These are phyloP conservation scores for Lophotriccus pileatus DNA, from an alignment of 2,797 vertebrate species.

Conservation along the genomic window DNA sequence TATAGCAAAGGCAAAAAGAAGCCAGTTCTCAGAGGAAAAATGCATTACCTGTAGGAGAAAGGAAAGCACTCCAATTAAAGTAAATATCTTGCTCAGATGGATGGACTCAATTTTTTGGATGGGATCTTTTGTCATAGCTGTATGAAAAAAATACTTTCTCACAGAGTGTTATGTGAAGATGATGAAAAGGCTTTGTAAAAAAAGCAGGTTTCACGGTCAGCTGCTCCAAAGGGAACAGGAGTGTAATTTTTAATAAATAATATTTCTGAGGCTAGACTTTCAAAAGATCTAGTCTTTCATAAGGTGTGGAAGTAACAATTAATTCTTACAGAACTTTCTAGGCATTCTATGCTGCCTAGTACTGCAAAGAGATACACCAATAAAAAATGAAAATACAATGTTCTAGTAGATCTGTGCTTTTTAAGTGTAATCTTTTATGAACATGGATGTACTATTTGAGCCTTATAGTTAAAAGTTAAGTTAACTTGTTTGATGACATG, in stretches of 20 bases:
- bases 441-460: accelerated
- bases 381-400: not conserved
- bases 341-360: not conserved
- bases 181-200: not conserved
- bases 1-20: not conserved
- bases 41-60: not conserved
- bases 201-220: not conserved
- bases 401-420: not conserved
- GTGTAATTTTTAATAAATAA: not conserved
- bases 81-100: not conserved
- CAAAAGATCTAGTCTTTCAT: not conserved
- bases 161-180: accelerated
- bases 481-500: not conserved
- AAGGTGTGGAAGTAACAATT: not conserved
- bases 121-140: not conserved
- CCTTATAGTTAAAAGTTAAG: not conserved
- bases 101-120: not conserved
- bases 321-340: not conserved
- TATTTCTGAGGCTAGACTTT: not conserved
- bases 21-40: not conserved
- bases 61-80: not conserved
- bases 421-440: not conserved
- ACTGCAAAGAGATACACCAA: not conserved
- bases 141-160: not conserved
- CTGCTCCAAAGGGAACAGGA: not conserved